Evolutionary conservation across 2,797 vertebrate genomes (phyloP), one percentile per base, ranked within the genome.

Genomic region (Oophaga sylvatica): DNA sequence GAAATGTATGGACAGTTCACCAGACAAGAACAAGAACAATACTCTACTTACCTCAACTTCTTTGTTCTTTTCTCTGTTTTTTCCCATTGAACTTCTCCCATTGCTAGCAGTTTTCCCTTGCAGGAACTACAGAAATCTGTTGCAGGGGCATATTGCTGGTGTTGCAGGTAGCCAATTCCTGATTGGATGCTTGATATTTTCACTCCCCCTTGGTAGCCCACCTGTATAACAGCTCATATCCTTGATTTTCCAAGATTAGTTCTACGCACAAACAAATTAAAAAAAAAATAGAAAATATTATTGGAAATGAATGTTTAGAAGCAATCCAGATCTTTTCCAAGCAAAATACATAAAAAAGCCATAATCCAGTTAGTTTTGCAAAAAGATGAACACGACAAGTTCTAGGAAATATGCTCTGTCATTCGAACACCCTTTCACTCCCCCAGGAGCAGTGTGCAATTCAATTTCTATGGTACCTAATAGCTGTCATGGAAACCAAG

Each of bases 61-160:
- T 92, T 96, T 97, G 88, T 91, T 96, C 94, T 96, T 98, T 92
- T 97, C 96, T 96, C 96, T 97, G 91, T 95, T 95, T 93, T 94
- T 96, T 93, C 95, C 91, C 93, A 92, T 53, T 86, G 95, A 93
- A 81, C 93, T 96, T 94, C 96, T 96, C 91, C 95, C 95, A 92
- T 95, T 96, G 93, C 92, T 92, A 89, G 93, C 92, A 0, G 94
- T 94, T 92, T 92, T 98, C 97, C 94, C 92, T 95, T 1, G 94
- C 94, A 17, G 97, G 97, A 91, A 96, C 96, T 94, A 99, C 96
- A 71, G 96, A 97, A 93, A 97, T 99, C 95, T 97, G 97, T 90
- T 97, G 97, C 91, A 98, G 93, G 86, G 98, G 97, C 98, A 99
- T 99, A 91, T 89, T 95, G 95, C 93, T 90, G 90, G 89, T 87